These are phyloP conservation scores for Tenebrio molitor DNA, from an alignment of 1,140 invertebrate species.

Conservation along the genomic window DNA sequence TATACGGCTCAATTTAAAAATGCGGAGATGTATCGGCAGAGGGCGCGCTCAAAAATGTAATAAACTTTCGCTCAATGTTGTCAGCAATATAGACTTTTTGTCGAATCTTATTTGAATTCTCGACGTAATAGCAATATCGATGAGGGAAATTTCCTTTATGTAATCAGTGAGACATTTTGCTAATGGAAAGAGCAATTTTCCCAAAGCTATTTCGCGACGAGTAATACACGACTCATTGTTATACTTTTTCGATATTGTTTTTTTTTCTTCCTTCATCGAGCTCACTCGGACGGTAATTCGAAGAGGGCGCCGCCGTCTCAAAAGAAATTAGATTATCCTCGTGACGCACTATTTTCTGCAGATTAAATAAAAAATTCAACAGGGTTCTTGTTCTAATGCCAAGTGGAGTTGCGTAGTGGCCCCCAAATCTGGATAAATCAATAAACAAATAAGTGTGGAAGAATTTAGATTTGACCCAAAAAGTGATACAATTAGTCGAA, in stretches of 20 bases:
- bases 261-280: no score
- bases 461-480: no score
- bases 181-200: constrained; percentile 44
- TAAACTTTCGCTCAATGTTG: constrained; percentile 30
- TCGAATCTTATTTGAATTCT: constrained; percentile 47
- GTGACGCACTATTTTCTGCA: no score
- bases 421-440: no score
- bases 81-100: constrained; percentile 39
- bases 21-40: background rate
- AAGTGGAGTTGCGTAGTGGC: no score
- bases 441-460: no score
- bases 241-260: constrained; percentile 26
- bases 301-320: no score
- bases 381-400: no score
- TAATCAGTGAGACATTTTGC: constrained; percentile 44
- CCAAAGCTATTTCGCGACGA: background rate
- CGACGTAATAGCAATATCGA: constrained; percentile 45
- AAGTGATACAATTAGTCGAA: no score
- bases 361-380: no score
- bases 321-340: no score
- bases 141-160: constrained; percentile 44
- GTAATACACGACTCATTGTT: constrained; percentile 4
- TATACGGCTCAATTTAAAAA: background rate
- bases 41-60: constrained; percentile 20
- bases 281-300: no score